Conservation (phyloP, 1,140 invertebrate species). For the Platyscapa corneri region DNA sequence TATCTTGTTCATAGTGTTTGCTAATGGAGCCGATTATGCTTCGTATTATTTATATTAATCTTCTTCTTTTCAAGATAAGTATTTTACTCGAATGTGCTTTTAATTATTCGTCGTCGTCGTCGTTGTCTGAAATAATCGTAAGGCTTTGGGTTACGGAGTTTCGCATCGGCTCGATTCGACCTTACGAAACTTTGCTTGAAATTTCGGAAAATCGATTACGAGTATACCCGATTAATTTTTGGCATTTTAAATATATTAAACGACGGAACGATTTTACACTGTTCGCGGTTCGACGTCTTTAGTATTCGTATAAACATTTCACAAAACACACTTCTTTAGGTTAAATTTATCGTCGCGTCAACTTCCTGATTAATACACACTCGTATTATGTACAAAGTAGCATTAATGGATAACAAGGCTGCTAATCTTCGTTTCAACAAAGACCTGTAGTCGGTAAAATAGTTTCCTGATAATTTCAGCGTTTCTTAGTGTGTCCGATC, state of each 20-base stretch:
- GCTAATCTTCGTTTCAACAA: not conserved
- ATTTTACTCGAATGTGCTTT: not conserved
- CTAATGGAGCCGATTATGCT: too few relatives aligned
- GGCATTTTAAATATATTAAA: too few relatives aligned
- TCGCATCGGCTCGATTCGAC: not conserved
- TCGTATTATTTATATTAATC: not conserved
- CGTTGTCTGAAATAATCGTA: too few relatives aligned
- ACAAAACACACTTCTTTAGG: too few relatives aligned
- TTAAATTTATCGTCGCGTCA: too few relatives aligned
- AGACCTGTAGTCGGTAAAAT: conserved; percentile 44
- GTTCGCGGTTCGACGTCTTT: too few relatives aligned
- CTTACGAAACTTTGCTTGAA: not conserved
- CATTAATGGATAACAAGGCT: conserved; percentile 2
- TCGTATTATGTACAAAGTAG: not conserved
- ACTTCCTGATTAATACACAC: too few relatives aligned
- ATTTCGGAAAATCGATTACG: too few relatives aligned
- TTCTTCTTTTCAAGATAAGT: not conserved
- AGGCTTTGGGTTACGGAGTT: not conserved
- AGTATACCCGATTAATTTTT: too few relatives aligned
- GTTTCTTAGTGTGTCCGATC: not conserved
- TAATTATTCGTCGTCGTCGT: not conserved
- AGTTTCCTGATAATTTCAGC: conserved; percentile 1
- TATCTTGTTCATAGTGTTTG: not conserved
- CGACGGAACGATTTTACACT: too few relatives aligned
- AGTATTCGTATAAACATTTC: too few relatives aligned